A percentile compares a stretch with the other conserved stretches of the same genome.
Conservation (phyloP, 2,888 invertebrate genomes). For the Lottia gigantea region DNA sequence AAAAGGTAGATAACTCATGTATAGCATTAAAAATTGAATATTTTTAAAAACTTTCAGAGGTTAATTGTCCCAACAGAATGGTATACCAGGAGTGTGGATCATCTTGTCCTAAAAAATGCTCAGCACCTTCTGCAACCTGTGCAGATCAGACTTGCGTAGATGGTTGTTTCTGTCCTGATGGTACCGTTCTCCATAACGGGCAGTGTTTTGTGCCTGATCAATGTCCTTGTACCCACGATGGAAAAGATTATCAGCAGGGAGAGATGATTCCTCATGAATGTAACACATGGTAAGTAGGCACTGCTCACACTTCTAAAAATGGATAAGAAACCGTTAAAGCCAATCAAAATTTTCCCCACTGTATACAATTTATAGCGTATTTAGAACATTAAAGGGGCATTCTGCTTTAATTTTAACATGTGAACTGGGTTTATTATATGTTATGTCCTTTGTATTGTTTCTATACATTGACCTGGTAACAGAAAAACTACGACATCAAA, state of each 20-base stretch:
- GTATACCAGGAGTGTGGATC: slow-evolving; percentile 85
- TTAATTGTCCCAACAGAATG: slow-evolving; percentile 77
- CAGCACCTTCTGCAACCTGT: slow-evolving; percentile 37
- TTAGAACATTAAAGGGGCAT: too few species aligned
- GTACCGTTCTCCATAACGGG: slow-evolving; percentile 80
- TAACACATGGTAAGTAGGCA: slow-evolving; percentile 56
- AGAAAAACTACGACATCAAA: too few species aligned
- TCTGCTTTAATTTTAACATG: too few species aligned
- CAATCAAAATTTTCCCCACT: too few species aligned
- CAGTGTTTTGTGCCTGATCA: slow-evolving; percentile 81
- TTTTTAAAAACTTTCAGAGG: too few species aligned
- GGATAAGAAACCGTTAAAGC: background rate
- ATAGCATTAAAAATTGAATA: too few species aligned
- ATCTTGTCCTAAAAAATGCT: slow-evolving; percentile 79
- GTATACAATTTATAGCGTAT: too few species aligned
- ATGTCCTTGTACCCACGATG: slow-evolving; percentile 83
- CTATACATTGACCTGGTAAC: too few species aligned
- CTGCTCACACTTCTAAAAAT: background rate
- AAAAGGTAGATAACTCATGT: background rate
- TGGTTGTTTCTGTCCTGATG: slow-evolving; percentile 88
- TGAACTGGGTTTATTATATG: too few species aligned
- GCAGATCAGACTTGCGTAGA: slow-evolving; percentile 78
- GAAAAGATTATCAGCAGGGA: slow-evolving; percentile 61
- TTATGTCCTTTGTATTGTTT: too few species aligned
- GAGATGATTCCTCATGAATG: slow-evolving; percentile 55